These are phyloP conservation scores for Hymenochirus boettgeri DNA, from an alignment of 2,113 vertebrate genomes.

Conservation along the genomic window DNA sequence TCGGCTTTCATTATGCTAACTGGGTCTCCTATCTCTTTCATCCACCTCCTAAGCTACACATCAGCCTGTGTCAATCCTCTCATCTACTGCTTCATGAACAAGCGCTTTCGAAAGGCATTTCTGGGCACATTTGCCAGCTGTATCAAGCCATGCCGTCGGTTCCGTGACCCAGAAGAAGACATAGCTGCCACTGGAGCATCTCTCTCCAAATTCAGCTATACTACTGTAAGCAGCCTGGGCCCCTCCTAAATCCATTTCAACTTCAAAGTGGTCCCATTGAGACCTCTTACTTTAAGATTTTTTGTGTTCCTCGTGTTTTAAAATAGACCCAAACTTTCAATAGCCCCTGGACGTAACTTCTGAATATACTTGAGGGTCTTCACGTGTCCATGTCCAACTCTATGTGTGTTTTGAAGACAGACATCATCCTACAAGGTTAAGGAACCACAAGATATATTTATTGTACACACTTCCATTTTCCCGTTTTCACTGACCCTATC, in stretches of 20 bases:
- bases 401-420: too few species aligned
- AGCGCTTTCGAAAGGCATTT: slow-evolving; percentile 84
- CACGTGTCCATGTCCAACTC: background rate
- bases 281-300: background rate
- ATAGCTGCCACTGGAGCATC: slow-evolving; percentile 68
- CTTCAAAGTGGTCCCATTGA: too few species aligned
- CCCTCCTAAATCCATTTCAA: slow-evolving; percentile 61
- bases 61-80: slow-evolving; percentile 89
- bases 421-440: too few species aligned
- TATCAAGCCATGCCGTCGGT: slow-evolving; percentile 47
- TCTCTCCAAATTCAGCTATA: slow-evolving; percentile 89
- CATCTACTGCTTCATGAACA: slow-evolving; percentile 98
- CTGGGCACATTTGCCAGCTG: slow-evolving; percentile 74
- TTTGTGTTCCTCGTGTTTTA: background rate
- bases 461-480: too few species aligned
- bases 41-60: slow-evolving; percentile 83
- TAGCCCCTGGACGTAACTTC: background rate
- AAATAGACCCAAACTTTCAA: too few species aligned
- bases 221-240: slow-evolving; percentile 85
- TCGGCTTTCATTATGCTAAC: slow-evolving; percentile 72
- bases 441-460: too few species aligned
- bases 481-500: too few species aligned
- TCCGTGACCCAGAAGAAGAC: slow-evolving; percentile 67
- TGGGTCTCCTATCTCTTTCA: slow-evolving; percentile 87
- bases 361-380: background rate